These are phyloP conservation scores for Drosophila antonietae DNA, from an alignment of 2,888 invertebrate species.

Conservation along the genomic window DNA sequence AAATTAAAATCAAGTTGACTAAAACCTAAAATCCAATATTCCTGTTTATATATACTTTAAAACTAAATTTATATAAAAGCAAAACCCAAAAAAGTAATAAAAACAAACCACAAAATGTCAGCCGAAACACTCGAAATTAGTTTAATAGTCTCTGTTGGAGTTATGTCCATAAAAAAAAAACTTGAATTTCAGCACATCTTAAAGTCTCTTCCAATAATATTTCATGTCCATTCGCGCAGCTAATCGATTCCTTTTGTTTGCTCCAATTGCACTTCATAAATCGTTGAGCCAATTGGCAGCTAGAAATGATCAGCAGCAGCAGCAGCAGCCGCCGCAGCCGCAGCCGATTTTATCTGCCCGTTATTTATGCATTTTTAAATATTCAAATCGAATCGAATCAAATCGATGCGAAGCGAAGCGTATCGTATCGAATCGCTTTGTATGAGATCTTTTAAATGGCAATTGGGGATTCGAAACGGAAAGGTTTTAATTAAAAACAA, in stretches of 20 bases:
- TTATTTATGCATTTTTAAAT: constrained; percentile 76
- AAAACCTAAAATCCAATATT: not conserved
- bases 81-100: not conserved
- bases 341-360: constrained; percentile 29
- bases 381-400: constrained; percentile 66
- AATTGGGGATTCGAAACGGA: constrained; percentile 52
- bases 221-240: constrained; percentile 10
- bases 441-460: constrained; percentile 39
- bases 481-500: constrained; percentile 73
- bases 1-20: not conserved
- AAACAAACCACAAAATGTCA: not conserved
- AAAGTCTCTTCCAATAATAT: constrained; percentile 4
- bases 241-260: constrained; percentile 20
- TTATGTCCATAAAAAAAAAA: constrained; percentile 2
- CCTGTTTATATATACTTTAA: not conserved
- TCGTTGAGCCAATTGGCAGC: constrained; percentile 41
- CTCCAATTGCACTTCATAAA: constrained; percentile 44
- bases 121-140: not conserved
- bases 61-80: not conserved
- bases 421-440: constrained; percentile 35
- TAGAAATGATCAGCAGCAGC: constrained; percentile 20
- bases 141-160: not conserved
- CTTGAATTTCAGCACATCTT: not conserved
- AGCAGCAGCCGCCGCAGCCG: not conserved
- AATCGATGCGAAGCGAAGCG: constrained; percentile 48